phyloP scores from a whole-genome alignment of 1,140 invertebrate genomes.

The Gonioctena quinquepunctata region DNA sequence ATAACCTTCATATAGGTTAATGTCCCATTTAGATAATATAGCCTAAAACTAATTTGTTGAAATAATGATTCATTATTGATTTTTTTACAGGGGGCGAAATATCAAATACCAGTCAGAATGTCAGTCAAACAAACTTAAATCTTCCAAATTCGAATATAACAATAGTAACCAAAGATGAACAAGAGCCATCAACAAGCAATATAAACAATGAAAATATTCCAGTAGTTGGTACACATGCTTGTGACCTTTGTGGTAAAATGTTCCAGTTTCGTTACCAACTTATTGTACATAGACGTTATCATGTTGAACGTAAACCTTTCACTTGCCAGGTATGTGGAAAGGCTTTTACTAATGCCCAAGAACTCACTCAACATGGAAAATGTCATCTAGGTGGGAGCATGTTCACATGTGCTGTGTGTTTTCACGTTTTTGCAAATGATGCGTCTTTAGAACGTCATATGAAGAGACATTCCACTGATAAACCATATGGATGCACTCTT shows the following conservation, averaged over 20 bases:
- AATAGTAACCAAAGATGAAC: conserved; percentile 59
- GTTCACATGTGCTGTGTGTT: conserved; percentile 75
- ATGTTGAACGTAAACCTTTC: conserved; percentile 82
- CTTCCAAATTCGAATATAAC: conserved; percentile 42
- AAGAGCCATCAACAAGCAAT: conserved; percentile 60
- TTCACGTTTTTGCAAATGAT: conserved; percentile 75
- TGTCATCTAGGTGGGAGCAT: conserved; percentile 77
- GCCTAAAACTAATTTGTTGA: too few relatives aligned
- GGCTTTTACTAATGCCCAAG: conserved; percentile 75
- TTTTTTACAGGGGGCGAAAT: conserved; percentile 14
- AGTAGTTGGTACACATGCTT: conserved; percentile 71
- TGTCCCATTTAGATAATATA: too few relatives aligned
- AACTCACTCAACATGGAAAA: conserved; percentile 78
- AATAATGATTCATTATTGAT: too few relatives aligned
- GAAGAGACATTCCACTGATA: conserved; percentile 78
- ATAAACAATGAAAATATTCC: conserved; percentile 58
- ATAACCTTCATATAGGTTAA: too few relatives aligned
- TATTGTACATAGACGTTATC: conserved; percentile 81
- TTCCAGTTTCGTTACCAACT: conserved; percentile 85
- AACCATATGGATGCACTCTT: conserved; percentile 78
- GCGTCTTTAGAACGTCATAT: conserved; percentile 73
- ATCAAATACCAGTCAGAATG: conserved; percentile 30
- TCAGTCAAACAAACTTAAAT: conserved; percentile 16
- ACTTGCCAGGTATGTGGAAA: conserved; percentile 82
- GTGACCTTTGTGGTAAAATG: conserved; percentile 82